A percentile compares a stretch with the other conserved stretches of the same genome.
Evolutionary conservation across 1,140 invertebrate genomes (phyloP).

Genomic region (Neuroterus valhalla): DNA sequence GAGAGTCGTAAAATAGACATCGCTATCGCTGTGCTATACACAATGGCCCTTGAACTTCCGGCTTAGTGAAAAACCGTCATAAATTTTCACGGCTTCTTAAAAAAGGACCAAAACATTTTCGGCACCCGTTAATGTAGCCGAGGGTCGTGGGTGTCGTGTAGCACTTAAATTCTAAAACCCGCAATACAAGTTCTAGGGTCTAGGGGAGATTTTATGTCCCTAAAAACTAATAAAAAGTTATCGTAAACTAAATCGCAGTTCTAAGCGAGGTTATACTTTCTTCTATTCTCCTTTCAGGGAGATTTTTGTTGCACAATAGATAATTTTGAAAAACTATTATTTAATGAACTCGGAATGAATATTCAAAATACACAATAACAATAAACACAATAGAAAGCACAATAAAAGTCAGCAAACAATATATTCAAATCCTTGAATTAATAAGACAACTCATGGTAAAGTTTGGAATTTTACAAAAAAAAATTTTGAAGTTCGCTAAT

Average conservation of each 20-base stretch:
- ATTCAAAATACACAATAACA: no score
- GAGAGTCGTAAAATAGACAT: not conserved
- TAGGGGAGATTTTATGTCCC: slow-evolving; percentile 1
- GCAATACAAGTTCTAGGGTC: not conserved
- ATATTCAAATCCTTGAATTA: no score
- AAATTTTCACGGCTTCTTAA: slow-evolving; percentile 24
- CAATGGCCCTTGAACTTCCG: slow-evolving; percentile 14
- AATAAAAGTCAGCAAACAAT: no score
- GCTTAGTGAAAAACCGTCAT: slow-evolving; percentile 15
- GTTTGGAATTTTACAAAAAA: no score
- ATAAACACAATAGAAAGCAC: no score
- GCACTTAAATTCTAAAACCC: slow-evolving; percentile 24
- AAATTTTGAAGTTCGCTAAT: no score
- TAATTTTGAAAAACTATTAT: no score
- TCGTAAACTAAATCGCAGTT: not conserved
- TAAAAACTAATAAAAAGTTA: not conserved
- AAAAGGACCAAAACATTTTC: slow-evolving; percentile 17
- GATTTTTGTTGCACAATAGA: no score
- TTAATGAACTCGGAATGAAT: no score
- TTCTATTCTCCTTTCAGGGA: no score
- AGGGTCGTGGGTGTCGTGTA: slow-evolving; percentile 1
- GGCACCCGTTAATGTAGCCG: slow-evolving; percentile 15
- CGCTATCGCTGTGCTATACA: slow-evolving; percentile 6
- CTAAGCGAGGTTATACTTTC: not conserved
- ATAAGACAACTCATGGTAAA: no score